These are phyloP conservation scores for Eudasyphora cyanicolor DNA, from an alignment of 2,888 invertebrate species.

Conservation along the genomic window DNA sequence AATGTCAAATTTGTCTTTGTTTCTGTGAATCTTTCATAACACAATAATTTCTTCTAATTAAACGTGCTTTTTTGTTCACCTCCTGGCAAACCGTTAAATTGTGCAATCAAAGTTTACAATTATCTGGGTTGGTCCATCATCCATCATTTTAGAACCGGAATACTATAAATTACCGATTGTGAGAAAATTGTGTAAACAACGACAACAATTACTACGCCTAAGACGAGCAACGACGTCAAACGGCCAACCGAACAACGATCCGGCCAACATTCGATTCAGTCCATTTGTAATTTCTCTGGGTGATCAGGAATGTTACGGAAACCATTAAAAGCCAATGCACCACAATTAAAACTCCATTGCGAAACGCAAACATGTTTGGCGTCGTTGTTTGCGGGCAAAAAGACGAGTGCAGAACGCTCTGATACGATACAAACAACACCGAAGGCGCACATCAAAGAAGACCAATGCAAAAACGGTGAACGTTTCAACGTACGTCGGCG, in stretches of 20 bases:
- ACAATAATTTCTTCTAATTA: too few relatives aligned
- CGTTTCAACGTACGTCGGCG: constrained; percentile 52
- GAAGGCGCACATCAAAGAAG: constrained; percentile 17
- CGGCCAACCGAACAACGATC: too few relatives aligned
- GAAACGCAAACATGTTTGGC: constrained; percentile 47
- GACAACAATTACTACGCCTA: constrained; percentile 26
- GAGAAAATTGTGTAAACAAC: constrained; percentile 22
- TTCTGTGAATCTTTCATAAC: too few relatives aligned
- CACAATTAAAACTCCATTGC: constrained; percentile 57
- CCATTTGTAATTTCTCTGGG: constrained; percentile 35
- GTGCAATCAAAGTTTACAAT: neutral
- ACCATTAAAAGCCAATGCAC: constrained; percentile 14
- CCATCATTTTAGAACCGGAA: constrained; percentile 16
- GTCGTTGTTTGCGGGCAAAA: constrained; percentile 4
- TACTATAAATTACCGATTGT: constrained; percentile 8
- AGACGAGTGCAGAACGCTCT: neutral
- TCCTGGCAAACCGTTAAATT: neutral
- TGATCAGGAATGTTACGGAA: constrained; percentile 39
- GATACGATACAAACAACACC: neutral
- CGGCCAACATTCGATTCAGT: constrained; percentile 7
- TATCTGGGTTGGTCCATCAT: neutral
- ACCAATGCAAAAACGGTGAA: neutral
- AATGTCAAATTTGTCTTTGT: too few relatives aligned
- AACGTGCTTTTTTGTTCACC: too few relatives aligned
- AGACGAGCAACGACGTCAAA: neutral